Evolutionary conservation across 2,888 invertebrate genomes (phyloP), one percentile per base, ranked within the genome.

Genomic region (Flexamia atlantica): DNA sequence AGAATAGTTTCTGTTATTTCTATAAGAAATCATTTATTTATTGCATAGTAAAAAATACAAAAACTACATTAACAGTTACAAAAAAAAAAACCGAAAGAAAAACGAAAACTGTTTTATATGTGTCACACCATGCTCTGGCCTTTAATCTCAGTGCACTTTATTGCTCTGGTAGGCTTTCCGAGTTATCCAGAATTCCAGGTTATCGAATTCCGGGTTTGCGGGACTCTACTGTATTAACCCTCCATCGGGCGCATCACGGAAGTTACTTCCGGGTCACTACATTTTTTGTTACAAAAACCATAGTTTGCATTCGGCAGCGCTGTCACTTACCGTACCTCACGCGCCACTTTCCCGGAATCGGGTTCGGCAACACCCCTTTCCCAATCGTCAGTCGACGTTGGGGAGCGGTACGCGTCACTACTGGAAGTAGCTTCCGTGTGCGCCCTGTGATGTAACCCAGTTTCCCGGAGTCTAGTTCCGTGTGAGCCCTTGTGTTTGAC

Each of bases 221-320:
- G n/a, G n/a, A n/a, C n/a, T n/a, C n/a, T 36, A 36, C 36, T 7
- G 4, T 36, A 4, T 36, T 53, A 23, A 53, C 53, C 53, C 23
- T 53, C 53, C 53, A 53, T 53, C 53, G 23, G 53, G 23, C 53
- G 53, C 53, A 53, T 53, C 53, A 53, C 53, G 23, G 53, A 53
- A 53, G 53, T 53, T 53, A 53, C 53, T 23, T 53, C 53, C 14
- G 53, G 53, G 20, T 20, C 53, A 53, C 53, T 53, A 53, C 23
- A 53, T 53, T 53, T 53, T 53, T 53, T 4, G 23, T 53, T 53
- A 53, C 23, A 53, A 53, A 53, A 53, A 53, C 53, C 53, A 53
- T 53, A 46, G 46, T 46, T 53, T 53, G 20, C 53, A 10, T 53
- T 53, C 53, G 53, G 53, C 53, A 53, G 53, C 2, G 53, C 14